Evolutionary conservation across 2,797 vertebrate species (phyloP).

Genomic region (Pitangus sulphuratus): DNA sequence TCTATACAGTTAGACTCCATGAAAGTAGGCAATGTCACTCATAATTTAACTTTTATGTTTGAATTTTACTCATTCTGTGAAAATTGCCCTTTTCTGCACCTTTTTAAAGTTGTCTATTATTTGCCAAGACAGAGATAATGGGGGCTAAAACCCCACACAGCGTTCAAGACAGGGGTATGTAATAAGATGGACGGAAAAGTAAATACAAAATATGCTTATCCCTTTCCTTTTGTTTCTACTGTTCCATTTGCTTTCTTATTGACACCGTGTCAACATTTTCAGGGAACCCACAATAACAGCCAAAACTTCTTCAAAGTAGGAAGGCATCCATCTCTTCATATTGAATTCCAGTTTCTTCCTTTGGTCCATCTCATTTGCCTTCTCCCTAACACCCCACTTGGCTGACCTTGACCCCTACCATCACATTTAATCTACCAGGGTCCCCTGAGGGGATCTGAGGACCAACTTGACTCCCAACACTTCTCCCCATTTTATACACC

Average conservation of each 20-base stretch:
- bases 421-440: background rate
- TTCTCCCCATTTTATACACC: background rate
- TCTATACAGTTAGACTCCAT: background rate
- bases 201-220: background rate
- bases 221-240: background rate
- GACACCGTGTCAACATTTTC: background rate
- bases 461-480: background rate
- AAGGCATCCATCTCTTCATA: background rate
- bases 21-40: background rate
- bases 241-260: background rate
- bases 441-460: background rate
- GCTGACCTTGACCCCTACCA: background rate
- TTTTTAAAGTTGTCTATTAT: background rate
- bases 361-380: background rate
- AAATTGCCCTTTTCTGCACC: background rate
- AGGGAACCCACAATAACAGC: background rate
- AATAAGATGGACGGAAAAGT: background rate
- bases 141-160: background rate
- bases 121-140: fast-evolving
- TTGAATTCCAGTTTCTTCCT: background rate
- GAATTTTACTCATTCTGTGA: background rate
- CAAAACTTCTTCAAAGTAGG: background rate
- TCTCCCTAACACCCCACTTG: background rate
- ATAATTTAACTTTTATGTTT: background rate
- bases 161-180: fast-evolving